Percentiles rank a stretch among this genome's conserved stretches.
Conservation (phyloP, 2,113 vertebrate species). For the Tonatia bakeri region DNA sequence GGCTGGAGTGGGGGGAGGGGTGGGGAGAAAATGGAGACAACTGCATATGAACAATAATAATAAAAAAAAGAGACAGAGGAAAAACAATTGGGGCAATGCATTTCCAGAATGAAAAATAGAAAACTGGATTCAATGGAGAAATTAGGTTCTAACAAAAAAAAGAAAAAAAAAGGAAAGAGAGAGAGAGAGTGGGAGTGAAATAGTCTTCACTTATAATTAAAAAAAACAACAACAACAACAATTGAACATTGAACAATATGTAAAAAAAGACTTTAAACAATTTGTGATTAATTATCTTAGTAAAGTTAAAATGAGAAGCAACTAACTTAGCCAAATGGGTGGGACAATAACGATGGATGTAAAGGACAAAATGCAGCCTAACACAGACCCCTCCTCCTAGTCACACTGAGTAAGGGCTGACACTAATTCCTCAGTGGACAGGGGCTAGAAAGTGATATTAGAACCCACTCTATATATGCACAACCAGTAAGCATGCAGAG, state of each 20-base stretch:
- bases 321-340: neutral
- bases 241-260: neutral
- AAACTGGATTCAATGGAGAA: no score
- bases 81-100: no score
- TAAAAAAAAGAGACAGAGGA: no score
- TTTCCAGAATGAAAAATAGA: no score
- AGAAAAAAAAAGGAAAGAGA: no score
- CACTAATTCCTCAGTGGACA: neutral
- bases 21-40: no score
- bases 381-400: neutral
- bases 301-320: neutral
- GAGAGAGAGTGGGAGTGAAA: neutral
- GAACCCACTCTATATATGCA: neutral
- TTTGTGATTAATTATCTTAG: neutral
- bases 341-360: neutral
- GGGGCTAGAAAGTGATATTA: neutral
- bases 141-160: no score
- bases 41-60: no score
- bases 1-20: no score
- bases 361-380: neutral
- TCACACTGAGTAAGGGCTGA: neutral
- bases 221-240: neutral
- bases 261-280: constrained; percentile 19
- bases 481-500: neutral
- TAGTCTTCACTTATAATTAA: neutral